Evolutionary conservation across 2,113 vertebrate species (phyloP).

Genomic region (Chroicocephalus ridibundus): DNA sequence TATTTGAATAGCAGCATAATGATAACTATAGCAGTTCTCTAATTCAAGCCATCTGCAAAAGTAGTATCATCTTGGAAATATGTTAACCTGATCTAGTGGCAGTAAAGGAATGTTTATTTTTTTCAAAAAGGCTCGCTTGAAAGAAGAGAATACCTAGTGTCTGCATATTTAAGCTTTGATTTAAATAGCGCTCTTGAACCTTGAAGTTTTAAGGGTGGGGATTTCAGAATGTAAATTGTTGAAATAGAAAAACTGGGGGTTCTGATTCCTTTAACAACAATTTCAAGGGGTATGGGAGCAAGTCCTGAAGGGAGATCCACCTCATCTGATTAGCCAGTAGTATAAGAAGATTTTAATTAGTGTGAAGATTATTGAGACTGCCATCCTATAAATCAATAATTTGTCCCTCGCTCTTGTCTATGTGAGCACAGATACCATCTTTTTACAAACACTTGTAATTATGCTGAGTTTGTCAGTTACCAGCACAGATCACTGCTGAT

Average conservation of each 20-base stretch:
- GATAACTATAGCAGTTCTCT: not conserved
- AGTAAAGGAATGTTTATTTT: not conserved
- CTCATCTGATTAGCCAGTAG: not conserved
- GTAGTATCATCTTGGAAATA: not conserved
- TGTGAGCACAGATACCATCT: not conserved
- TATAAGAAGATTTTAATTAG: not conserved
- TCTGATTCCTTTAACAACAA: not conserved
- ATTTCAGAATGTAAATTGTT: not conserved
- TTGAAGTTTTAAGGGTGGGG: not conserved
- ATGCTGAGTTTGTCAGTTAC: not conserved
- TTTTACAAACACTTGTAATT: not conserved
- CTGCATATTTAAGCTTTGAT: not conserved
- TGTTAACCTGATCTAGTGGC: not conserved
- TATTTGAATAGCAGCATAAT: not conserved
- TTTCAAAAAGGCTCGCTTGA: not conserved
- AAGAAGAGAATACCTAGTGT: not conserved
- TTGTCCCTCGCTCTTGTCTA: not conserved
- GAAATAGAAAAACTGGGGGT: not conserved
- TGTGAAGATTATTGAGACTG: not conserved
- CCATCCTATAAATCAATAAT: not conserved
- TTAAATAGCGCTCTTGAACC: not conserved
- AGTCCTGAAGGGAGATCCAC: not conserved
- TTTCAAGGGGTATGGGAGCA: not conserved
- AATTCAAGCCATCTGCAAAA: slow-evolving; percentile 8
- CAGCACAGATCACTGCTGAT: not conserved